These are phyloP conservation scores for Miichthys miiuy DNA, from an alignment of 2,797 vertebrate genomes.

Conservation along the genomic window DNA sequence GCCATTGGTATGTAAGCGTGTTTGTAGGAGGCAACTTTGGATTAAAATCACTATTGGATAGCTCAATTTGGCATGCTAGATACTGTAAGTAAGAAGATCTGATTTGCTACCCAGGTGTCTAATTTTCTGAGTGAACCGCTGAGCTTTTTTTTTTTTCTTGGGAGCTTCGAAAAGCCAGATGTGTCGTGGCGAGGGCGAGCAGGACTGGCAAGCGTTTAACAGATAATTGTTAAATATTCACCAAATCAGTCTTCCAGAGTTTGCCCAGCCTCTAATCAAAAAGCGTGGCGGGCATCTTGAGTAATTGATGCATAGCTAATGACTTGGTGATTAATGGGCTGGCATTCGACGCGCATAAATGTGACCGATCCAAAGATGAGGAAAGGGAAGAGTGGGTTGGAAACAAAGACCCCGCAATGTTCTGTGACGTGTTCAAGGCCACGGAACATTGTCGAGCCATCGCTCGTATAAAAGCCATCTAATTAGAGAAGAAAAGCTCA, in stretches of 20 bases:
- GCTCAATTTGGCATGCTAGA: not conserved
- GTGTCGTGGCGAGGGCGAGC: conserved; percentile 19
- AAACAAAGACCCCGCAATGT: conserved; percentile 66
- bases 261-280: conserved; percentile 69
- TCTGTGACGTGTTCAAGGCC: conserved; percentile 61
- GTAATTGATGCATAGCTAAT: conserved; percentile 79
- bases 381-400: not conserved
- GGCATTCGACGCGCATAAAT: conserved; percentile 57
- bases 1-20: not conserved
- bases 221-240: conserved; percentile 76
- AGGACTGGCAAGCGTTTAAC: conserved; percentile 43
- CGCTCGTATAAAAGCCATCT: conserved; percentile 59
- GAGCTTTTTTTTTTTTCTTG: not conserved
- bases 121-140: not conserved
- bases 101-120: not conserved
- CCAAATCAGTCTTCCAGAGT: conserved; percentile 68
- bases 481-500: conserved; percentile 66
- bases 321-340: conserved; percentile 76
- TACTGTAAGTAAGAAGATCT: not conserved
- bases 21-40: not conserved
- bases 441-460: conserved; percentile 45
- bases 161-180: conserved; percentile 23
- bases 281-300: conserved; percentile 63
- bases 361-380: conserved; percentile 56
- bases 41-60: not conserved